A percentile compares a stretch with the other conserved stretches of the same genome.
Conservation (phyloP, 2,797 vertebrate species). For the Lophotriccus pileatus region DNA sequence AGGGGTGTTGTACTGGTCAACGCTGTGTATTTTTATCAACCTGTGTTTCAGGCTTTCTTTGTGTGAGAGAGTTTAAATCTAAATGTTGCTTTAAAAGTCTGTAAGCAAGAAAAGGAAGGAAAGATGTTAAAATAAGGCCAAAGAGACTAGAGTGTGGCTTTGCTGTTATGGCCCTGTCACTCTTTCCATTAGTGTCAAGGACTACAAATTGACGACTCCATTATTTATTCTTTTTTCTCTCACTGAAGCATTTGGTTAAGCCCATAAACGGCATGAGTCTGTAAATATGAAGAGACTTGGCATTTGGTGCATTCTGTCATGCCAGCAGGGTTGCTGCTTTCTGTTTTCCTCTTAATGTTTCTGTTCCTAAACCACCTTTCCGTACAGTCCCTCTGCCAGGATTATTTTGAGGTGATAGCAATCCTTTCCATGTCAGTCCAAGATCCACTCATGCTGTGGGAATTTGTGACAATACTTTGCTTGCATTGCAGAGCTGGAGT, state of each 20-base stretch:
- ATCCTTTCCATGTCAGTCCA: neutral
- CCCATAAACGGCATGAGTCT: neutral
- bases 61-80: neutral
- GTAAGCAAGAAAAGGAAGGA: neutral
- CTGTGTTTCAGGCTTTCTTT: neutral
- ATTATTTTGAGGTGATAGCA: neutral
- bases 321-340: neutral
- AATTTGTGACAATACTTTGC: neutral
- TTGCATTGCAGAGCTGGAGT: neutral
- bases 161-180: neutral
- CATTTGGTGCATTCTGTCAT: neutral
- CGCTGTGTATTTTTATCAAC: neutral
- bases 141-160: neutral
- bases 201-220: neutral
- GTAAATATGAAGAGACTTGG: neutral
- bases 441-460: neutral
- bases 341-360: neutral
- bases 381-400: neutral
- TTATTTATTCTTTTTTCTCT: neutral
- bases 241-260: neutral
- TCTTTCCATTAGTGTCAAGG: neutral
- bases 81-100: neutral
- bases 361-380: conserved; percentile 14
- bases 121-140: neutral
- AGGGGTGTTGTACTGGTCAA: neutral